Evolutionary conservation across 2,797 vertebrate species (phyloP).

Genomic region (Notoglanidium macrostoma): DNA sequence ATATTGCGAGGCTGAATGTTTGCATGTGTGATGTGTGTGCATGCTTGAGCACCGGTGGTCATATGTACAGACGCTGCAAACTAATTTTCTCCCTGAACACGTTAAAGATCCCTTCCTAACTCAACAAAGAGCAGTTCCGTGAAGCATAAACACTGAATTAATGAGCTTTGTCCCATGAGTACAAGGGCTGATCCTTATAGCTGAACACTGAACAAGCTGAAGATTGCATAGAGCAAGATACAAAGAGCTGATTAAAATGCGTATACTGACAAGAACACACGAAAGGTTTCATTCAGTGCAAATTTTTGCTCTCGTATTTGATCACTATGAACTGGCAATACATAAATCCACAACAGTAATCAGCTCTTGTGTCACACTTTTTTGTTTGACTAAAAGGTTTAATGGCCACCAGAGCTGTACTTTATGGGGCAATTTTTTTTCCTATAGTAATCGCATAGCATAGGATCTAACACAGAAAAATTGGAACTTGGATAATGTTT

Average conservation of each 20-base stretch:
- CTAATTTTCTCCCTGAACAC: constrained; percentile 11
- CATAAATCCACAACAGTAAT: background rate
- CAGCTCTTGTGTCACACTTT: background rate
- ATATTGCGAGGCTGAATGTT: background rate
- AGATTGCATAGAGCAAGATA: background rate
- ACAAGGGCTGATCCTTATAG: background rate
- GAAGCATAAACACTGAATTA: background rate
- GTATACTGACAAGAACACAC: background rate
- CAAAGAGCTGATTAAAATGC: background rate
- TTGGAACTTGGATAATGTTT: background rate
- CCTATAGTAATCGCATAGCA: background rate
- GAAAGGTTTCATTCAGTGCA: background rate
- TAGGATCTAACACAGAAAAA: background rate
- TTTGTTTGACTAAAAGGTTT: background rate
- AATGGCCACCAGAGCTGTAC: no score
- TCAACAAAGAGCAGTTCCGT: background rate
- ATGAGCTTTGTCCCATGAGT: background rate
- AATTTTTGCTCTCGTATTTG: background rate
- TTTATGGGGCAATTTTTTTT: background rate
- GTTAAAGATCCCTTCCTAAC: background rate
- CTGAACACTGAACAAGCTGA: background rate
- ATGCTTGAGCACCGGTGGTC: background rate
- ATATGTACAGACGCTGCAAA: background rate
- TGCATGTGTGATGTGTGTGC: background rate
- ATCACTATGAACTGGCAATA: background rate